These are phyloP conservation scores for Picathartes gymnocephalus DNA, from an alignment of 2,113 vertebrate species.

Conservation along the genomic window DNA sequence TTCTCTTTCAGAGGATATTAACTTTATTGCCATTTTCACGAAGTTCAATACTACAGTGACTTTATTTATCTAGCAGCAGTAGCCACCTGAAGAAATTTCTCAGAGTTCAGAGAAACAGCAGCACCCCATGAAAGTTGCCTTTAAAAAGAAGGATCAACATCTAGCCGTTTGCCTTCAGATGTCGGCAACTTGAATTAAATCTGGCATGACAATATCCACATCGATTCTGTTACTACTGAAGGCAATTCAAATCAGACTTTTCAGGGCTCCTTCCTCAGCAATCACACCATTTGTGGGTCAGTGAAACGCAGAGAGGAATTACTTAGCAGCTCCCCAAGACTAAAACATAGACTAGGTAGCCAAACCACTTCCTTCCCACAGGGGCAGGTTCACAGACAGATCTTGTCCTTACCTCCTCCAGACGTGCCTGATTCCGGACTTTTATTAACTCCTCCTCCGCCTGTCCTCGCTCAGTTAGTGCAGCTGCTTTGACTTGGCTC, in stretches of 20 bases:
- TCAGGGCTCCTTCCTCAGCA: not conserved
- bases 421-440: conserved; percentile 74
- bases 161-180: not conserved
- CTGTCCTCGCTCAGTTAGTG: conserved; percentile 75
- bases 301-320: not conserved
- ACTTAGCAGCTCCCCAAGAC: not conserved
- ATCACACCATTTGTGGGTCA: not conserved
- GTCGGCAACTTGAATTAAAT: not conserved
- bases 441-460: conserved; percentile 85
- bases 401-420: conserved; percentile 83
- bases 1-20: not conserved
- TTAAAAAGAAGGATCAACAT: not conserved
- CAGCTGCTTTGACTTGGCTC: conserved; percentile 76
- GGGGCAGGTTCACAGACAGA: not conserved
- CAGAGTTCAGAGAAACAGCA: not conserved
- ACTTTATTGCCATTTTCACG: not conserved
- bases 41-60: not conserved
- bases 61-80: not conserved
- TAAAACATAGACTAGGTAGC: not conserved
- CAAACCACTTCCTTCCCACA: not conserved
- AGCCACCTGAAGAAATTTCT: not conserved
- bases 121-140: not conserved
- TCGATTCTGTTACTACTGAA: not conserved
- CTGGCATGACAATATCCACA: not conserved
- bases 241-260: not conserved